A percentile compares a stretch with the other conserved stretches of the same genome.
Conservation (phyloP, 1,140 invertebrate species). For the Pristionchus pacificus region DNA sequence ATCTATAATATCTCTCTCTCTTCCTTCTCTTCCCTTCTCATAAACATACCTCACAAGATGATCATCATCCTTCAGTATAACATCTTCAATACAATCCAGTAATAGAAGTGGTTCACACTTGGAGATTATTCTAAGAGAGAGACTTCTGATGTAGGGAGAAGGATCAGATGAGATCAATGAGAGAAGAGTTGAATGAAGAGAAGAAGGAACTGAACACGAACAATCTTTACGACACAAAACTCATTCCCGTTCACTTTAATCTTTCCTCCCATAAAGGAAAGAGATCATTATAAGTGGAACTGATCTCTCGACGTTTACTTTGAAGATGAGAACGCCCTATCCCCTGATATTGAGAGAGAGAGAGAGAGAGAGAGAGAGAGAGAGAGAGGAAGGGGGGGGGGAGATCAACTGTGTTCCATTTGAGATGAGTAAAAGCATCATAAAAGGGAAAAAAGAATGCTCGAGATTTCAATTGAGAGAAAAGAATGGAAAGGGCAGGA, state of each 20-base stretch:
- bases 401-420: too few species aligned
- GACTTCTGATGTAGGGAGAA: neutral
- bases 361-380: neutral
- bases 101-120: too few species aligned
- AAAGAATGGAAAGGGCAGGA: neutral
- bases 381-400: constrained; percentile 2
- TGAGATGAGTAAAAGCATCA: too few species aligned
- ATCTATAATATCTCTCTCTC: neutral
- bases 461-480: neutral
- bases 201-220: neutral
- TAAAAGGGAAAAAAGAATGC: too few species aligned
- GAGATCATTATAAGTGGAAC: too few species aligned
- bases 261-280: too few species aligned
- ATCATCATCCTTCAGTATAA: too few species aligned
- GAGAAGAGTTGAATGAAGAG: neutral
- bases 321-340: too few species aligned
- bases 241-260: too few species aligned
- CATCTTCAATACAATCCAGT: neutral
- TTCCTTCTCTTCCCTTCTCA: neutral
- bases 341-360: neutral
- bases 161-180: neutral
- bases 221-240: too few species aligned
- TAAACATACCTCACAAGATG: neutral
- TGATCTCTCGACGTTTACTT: too few species aligned
- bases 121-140: neutral